Base-by-base conservation (phyloP, 2,888 invertebrate genomes). In the Brenthis daphne region DNA sequence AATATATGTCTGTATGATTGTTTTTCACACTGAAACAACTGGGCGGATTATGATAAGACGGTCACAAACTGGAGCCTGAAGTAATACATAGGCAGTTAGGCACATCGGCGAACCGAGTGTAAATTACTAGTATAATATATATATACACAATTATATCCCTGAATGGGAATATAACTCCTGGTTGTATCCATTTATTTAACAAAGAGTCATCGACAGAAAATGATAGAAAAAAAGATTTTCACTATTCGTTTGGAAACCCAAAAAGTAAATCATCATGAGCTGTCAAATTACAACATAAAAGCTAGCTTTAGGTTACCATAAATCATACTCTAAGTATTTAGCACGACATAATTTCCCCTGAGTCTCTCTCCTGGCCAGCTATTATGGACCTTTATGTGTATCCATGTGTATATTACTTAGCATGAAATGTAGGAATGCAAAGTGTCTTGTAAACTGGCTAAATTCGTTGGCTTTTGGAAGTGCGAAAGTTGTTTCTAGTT, bases 321-420 rank as follows among this genome's bases (percentile, higher is more conserved):
- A 80, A 80, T 82, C 80, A 82, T 75, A 70, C 75, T 73, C 74
- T 75, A 79, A 75, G 76, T 77, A 78, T 78, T 81, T 79, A 80
- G 79, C 76, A 69, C 63, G 74, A 73, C 64, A 77, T 82, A 83
- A 83, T 83, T 83, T 83, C 82, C 83, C 82, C 20, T 14, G 80
- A 76, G 83, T 60, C 53, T 58, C 60, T 57, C 58, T 65, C 57
- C 57, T 61, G 67, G 53, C 71, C 74, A 74, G 71, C 64, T 68
- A 66, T 73, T 69, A 60, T 60, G 57, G 65, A 57, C 48, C 70
- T 60, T 65, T 69, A 51, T 69, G 70, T 70, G 67, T 53, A 64
- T 51, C 57, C 66, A 60, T 58, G 58, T 51, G 54, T 69, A 37
- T 60, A 70, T 57, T 66, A 66, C 57, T 33, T 14, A 20, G 33